Evolutionary conservation across 2,888 invertebrate genomes (phyloP), one percentile per base, ranked within the genome.

Genomic region (Plemyria rubiginata): DNA sequence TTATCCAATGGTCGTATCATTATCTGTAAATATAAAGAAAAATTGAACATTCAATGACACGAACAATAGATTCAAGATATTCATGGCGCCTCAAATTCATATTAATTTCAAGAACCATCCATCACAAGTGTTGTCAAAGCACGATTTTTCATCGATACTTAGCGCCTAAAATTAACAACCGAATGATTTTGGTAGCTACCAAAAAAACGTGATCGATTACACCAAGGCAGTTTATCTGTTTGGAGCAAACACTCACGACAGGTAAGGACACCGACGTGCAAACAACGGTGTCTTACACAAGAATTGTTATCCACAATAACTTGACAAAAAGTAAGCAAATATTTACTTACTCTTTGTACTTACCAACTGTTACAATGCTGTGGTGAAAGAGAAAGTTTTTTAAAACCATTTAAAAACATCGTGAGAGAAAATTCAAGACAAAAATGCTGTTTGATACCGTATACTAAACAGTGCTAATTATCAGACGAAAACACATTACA

Each of bases 201-300:
- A 81, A 81, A 81, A 82, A 81, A 82, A 81, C 84, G 57, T 65
- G 79, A 90, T 90, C 88, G 83, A 90, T 91, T 89, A 90, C 82
- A 72, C 74, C 77, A 80, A 72, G 67, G 71, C 66, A 77, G 77
- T 57, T 77, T 82, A 84, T 80, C 78, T 71, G 74, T 74, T 78
- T n/a, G 80, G 80, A 85, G 82, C 84, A 87, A 88, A 87, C 84
- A 82, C 70, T 64, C 70, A 70, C 38, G 84, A 87, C 87, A 87
- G 81, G 82, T 81, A 81, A 85, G 84, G 84, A 83, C 84, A 79
- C 68, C 70, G 70, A 65, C 85, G 82, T 87, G 77, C 70, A 77
- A 75, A 79, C 22, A 22, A 22, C 22, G 22, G 22, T 22, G 72
- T 71, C 75, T 75, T 77, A 78, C 71, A 75, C 74, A 78, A 82